phyloP scores from a whole-genome alignment of 2,888 invertebrate genomes.

The Nymphalis c-album region DNA sequence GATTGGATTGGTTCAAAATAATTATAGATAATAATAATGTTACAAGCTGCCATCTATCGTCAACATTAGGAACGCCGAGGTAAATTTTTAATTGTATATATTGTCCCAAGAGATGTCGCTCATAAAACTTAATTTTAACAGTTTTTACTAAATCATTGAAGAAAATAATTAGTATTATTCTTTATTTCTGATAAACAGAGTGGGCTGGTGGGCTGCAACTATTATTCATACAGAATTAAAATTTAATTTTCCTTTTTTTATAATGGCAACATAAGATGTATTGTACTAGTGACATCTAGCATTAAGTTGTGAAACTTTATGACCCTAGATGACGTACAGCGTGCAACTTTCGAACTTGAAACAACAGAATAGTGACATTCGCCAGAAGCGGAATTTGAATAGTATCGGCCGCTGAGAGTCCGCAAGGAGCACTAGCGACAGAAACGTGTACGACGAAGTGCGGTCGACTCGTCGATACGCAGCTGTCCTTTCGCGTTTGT shows the following conservation, averaged over 20 bases:
- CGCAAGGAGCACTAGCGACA: slow-evolving; percentile 59
- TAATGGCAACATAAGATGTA: slow-evolving; percentile 20
- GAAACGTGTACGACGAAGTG: slow-evolving; percentile 82
- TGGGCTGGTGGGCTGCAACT: too few species aligned
- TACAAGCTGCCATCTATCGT: slow-evolving; percentile 2
- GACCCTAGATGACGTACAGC: slow-evolving; percentile 42
- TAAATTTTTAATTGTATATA: background rate
- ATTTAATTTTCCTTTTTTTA: background rate
- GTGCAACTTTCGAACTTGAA: slow-evolving; percentile 75
- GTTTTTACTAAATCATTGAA: background rate
- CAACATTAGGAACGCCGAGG: background rate
- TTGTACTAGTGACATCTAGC: slow-evolving; percentile 55
- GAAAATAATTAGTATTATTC: background rate
- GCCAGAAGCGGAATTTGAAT: slow-evolving; percentile 69
- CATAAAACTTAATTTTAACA: background rate
- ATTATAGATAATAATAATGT: background rate
- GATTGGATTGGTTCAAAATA: too few species aligned
- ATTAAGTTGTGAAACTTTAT: slow-evolving; percentile 46
- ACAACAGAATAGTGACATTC: slow-evolving; percentile 67
- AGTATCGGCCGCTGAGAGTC: slow-evolving; percentile 53
- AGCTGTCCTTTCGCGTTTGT: slow-evolving; percentile 76
- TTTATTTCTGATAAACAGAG: background rate
- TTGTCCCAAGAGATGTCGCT: slow-evolving; percentile 3
- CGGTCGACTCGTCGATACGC: slow-evolving; percentile 81
- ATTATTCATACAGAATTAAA: background rate